Evolutionary conservation across 2,888 invertebrate genomes (phyloP).

Genomic region (Elegia similella): DNA sequence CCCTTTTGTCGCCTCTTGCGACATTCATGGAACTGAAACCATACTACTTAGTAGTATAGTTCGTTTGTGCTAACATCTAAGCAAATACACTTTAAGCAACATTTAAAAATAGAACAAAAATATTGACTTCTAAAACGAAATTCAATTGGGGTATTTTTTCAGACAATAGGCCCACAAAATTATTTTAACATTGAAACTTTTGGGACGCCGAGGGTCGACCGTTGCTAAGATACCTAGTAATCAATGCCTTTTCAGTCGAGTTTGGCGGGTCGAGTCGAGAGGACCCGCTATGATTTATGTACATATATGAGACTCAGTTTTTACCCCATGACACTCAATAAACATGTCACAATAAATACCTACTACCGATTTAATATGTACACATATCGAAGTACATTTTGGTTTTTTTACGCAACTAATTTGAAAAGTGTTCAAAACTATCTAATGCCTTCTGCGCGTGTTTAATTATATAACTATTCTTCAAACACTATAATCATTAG

Average conservation of each 20-base stretch:
- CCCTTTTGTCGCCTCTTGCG: too few relatives aligned
- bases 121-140: constrained; percentile 2
- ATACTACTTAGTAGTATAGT: too few relatives aligned
- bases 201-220: constrained; percentile 22
- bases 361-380: neutral
- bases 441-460: too few relatives aligned
- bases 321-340: neutral
- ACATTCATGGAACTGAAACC: too few relatives aligned
- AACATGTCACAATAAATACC: neutral
- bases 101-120: neutral
- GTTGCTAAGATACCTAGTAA: constrained; percentile 24
- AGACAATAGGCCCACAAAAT: constrained; percentile 14
- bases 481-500: too few relatives aligned
- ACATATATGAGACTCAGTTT: neutral
- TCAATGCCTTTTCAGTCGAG: constrained; percentile 27
- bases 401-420: too few relatives aligned
- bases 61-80: too few relatives aligned
- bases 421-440: too few relatives aligned
- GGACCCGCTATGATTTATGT: neutral
- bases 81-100: too few relatives aligned
- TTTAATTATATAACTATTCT: too few relatives aligned
- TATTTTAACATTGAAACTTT: constrained; percentile 26
- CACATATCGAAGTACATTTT: too few relatives aligned
- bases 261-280: constrained; percentile 3
- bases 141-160: constrained; percentile 12